Conservation (phyloP, 2,888 invertebrate species). For the Pseudococcus jackbeardsleyi region DNA sequence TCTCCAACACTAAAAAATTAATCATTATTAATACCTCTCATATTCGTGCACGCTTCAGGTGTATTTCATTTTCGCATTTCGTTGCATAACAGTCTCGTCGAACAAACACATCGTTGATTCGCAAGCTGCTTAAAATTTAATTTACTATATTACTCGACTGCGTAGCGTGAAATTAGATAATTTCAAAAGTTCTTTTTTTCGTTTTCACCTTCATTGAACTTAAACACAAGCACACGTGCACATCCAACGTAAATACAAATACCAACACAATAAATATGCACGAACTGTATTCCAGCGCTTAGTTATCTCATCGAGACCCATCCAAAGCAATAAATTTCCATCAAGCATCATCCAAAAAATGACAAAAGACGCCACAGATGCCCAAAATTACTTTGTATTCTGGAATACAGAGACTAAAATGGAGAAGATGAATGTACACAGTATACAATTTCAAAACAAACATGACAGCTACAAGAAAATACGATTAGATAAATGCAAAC, state of each 20-base stretch:
- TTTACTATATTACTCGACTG: not conserved
- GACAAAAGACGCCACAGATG: not conserved
- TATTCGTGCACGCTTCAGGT: not conserved
- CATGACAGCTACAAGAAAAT: not conserved
- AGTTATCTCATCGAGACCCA: not conserved
- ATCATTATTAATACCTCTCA: not conserved
- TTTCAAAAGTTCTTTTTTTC: constrained; percentile 8
- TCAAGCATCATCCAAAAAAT: not conserved
- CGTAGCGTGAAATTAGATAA: constrained; percentile 37
- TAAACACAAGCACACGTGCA: not conserved
- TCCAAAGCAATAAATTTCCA: not conserved
- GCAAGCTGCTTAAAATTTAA: constrained; percentile 22
- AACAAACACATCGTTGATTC: not conserved
- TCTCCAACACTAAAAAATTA: not conserved
- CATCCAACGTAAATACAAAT: not conserved
- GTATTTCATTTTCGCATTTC: not conserved
- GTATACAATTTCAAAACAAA: not conserved
- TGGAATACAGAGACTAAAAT: not conserved
- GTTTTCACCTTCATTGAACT: constrained; percentile 26
- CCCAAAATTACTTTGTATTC: not conserved
- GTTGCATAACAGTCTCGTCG: not conserved
- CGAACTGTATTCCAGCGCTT: not conserved
- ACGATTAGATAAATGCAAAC: not conserved
- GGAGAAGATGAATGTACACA: not conserved
- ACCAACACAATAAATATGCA: constrained; percentile 3